Evolutionary conservation across 2,113 vertebrate species (phyloP).

Genomic region (Hippoglossus stenolepis): DNA sequence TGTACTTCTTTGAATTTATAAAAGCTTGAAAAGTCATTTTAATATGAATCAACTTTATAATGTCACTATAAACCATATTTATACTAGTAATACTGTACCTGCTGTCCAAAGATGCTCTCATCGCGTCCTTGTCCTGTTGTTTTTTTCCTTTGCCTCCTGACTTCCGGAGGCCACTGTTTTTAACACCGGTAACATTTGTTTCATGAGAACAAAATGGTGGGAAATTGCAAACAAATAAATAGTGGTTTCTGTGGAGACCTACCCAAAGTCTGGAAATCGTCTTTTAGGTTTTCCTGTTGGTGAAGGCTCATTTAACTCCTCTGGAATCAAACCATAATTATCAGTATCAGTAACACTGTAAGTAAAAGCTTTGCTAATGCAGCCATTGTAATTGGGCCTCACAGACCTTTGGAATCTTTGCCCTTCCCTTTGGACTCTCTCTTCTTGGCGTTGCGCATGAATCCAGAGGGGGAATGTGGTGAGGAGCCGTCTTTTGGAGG

Average conservation of each 20-base stretch:
- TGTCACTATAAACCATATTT: neutral
- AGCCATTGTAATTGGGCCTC: conserved; percentile 15
- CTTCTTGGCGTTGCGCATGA: conserved; percentile 84
- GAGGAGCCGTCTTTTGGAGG: conserved; percentile 77
- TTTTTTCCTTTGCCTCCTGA: conserved; percentile 94
- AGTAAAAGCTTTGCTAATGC: neutral
- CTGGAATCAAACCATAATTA: conserved; percentile 67
- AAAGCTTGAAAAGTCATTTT: too few relatives aligned
- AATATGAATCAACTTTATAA: neutral
- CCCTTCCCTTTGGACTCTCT: conserved; percentile 89
- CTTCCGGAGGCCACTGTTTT: conserved; percentile 88
- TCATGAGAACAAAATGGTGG: neutral
- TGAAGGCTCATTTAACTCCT: conserved; percentile 85
- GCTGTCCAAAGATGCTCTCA: conserved; percentile 89
- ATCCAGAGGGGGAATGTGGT: conserved; percentile 82
- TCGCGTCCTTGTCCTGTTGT: conserved; percentile 88
- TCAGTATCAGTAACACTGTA: neutral
- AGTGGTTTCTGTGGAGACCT: conserved; percentile 37
- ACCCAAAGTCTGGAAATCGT: conserved; percentile 95
- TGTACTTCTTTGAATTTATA: too few relatives aligned
- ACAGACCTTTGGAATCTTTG: conserved; percentile 87
- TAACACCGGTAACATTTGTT: conserved; percentile 15
- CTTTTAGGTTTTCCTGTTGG: conserved; percentile 87
- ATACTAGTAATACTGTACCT: conserved; percentile 77
- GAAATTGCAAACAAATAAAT: neutral